Percentiles rank a stretch among this genome's conserved stretches.
Conservation (phyloP, 1,140 invertebrate species). For the Diorhabda elongata region DNA sequence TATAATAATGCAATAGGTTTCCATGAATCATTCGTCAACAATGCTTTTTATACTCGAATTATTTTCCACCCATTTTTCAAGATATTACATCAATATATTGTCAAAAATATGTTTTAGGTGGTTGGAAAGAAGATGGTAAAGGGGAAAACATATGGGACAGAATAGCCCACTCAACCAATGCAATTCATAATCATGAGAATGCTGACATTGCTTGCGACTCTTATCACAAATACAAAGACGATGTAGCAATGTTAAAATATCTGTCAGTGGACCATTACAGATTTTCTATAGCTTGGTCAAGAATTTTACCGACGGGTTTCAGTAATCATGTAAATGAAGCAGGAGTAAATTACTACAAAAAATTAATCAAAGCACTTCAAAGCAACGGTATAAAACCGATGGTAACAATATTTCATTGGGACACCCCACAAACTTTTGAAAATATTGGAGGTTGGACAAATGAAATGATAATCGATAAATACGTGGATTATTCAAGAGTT, state of each 20-base stretch:
- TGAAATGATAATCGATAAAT: conserved; percentile 40
- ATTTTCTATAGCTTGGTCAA: conserved; percentile 60
- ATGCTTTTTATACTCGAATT: no score
- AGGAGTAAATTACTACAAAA: conserved; percentile 61
- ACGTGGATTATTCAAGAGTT: conserved; percentile 42
- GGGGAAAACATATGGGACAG: conserved; percentile 13
- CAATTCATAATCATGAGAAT: conserved; percentile 45
- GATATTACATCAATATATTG: no score
- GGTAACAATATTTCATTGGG: conserved; percentile 51
- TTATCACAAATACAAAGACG: conserved; percentile 56
- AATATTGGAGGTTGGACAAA: conserved; percentile 53
- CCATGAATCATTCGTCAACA: no score
- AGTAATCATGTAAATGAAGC: conserved; percentile 53
- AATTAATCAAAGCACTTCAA: conserved; percentile 53
- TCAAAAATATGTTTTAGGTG: neutral
- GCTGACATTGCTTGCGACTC: conserved; percentile 58
- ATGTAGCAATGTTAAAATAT: conserved; percentile 50
- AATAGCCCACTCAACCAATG: conserved; percentile 46
- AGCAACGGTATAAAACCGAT: conserved; percentile 51
- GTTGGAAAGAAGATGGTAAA: conserved; percentile 23
- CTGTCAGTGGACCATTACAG: conserved; percentile 52
- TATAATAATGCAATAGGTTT: no score
- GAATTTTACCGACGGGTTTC: conserved; percentile 39
- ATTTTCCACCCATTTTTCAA: no score
- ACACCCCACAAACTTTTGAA: conserved; percentile 44